Evolutionary conservation across 2,113 vertebrate genomes (phyloP), one percentile per base, ranked within the genome.

Genomic region (Asarcornis scutulata): DNA sequence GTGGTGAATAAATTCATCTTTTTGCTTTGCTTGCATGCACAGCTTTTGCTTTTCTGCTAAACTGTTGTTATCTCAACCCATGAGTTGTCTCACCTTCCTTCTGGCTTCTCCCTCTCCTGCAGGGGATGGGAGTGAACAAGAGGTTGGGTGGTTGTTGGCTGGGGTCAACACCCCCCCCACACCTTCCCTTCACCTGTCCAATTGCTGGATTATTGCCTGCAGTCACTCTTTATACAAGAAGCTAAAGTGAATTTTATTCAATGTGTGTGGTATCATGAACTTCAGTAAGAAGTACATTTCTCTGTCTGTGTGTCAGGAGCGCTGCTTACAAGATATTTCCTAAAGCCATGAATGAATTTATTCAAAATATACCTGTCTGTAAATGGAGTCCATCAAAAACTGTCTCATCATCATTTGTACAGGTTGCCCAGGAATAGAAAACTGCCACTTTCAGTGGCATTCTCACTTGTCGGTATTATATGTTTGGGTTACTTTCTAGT

Each of bases 161-260:
- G 36, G 27, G 44, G 20, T 44, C 5, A 69, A 63, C 75, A 52
- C 9, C 27, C 1, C 0, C 0, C 11, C 5, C 17, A 46, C 3
- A 5, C 52, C 14, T 53, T 53, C 58, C 32, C 18, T 34, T 34
- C 58, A 18, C 32, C 58, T n/a, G 58, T 26, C 52, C 27, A 40
- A 64, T 64, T 40, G 25, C 13, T 83, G 48, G 25, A 4, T 74
- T 53, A 38, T 82, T 72, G 23, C 17, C 17, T 77, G 59, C 26
- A 48, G 4, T 34, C 59, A 50, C 13, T 14, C 23, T 58, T 69
- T 69, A 34, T 26, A 69, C 9, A 53, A 53, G 26, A 29, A 38
- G 17, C 18, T 73, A 18, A 36, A 53, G 13, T 55, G 36, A 73
- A 36, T 31, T 55, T 22, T 73, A 73, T 73, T 38, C 50, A 40